Evolutionary conservation across 2,888 invertebrate genomes (phyloP).

Genomic region (Panopea generosa): DNA sequence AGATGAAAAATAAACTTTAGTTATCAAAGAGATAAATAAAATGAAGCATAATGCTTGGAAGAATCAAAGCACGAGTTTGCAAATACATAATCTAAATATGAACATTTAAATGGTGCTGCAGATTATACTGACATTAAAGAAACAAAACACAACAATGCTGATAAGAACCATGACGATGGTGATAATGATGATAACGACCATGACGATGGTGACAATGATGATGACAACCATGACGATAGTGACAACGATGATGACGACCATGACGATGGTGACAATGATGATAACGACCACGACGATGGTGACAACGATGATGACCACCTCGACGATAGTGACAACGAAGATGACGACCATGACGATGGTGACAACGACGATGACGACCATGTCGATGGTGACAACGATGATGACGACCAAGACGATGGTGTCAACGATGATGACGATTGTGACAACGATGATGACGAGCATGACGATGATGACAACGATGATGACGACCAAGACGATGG

Average conservation of each 20-base stretch:
- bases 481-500: slow-evolving; percentile 1
- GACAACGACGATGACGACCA: too few relatives aligned
- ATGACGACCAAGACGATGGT: background rate
- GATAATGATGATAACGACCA: slow-evolving; percentile 2
- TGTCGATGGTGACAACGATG: too few relatives aligned
- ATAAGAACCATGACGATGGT: background rate
- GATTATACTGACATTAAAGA: too few relatives aligned
- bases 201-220: slow-evolving; percentile 3
- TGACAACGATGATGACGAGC: slow-evolving; percentile 11
- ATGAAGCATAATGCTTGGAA: too few relatives aligned
- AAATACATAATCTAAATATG: too few relatives aligned
- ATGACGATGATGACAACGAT: slow-evolving; percentile 10
- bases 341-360: too few relatives aligned
- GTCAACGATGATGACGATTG: slow-evolving; percentile 17
- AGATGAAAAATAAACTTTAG: too few relatives aligned
- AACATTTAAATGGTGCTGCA: too few relatives aligned
- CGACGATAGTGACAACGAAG: too few relatives aligned
- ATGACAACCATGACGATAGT: slow-evolving; percentile 8
- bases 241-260: slow-evolving; percentile 1
- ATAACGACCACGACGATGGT: background rate
- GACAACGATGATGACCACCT: background rate
- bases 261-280: background rate
- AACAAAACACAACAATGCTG: too few relatives aligned
- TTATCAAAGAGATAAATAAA: too few relatives aligned
- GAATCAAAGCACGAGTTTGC: too few relatives aligned